Evolutionary conservation across 2,113 vertebrate genomes (phyloP).

Genomic region (Muntiacus muntjak): DNA sequence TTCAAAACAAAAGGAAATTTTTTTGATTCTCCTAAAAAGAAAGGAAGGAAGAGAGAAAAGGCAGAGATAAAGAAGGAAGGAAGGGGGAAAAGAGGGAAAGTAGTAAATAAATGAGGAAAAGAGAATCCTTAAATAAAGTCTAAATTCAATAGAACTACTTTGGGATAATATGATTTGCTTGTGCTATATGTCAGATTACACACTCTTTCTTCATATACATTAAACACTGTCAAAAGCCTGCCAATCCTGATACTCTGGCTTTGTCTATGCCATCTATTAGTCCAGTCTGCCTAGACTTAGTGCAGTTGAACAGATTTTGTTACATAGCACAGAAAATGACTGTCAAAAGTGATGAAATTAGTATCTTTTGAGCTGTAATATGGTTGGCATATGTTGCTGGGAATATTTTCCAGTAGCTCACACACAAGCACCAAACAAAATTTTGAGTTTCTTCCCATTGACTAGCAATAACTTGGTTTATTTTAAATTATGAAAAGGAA

Average conservation of each 20-base stretch:
- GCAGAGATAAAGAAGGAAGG: background rate
- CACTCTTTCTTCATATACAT: background rate
- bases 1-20: background rate
- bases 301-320: slow-evolving; percentile 22
- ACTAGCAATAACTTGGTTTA: background rate
- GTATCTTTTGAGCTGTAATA: slow-evolving; percentile 43
- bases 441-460: slow-evolving; percentile 4
- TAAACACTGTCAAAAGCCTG: background rate
- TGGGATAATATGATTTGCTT: slow-evolving; percentile 44
- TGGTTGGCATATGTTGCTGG: slow-evolving; percentile 46
- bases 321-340: slow-evolving; percentile 15
- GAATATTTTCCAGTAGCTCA: slow-evolving; percentile 53
- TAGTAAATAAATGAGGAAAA: background rate
- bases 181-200: slow-evolving; percentile 46
- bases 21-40: background rate
- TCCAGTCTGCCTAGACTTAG: background rate
- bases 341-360: slow-evolving; percentile 60
- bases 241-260: slow-evolving; percentile 21
- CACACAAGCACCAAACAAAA: slow-evolving; percentile 41
- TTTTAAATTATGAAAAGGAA: background rate
- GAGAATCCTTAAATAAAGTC: background rate
- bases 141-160: slow-evolving; percentile 22
- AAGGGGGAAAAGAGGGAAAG: background rate
- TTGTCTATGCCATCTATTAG: slow-evolving; percentile 29
- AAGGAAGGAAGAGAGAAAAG: background rate